These are phyloP conservation scores for Sicus ferrugineus DNA, from an alignment of 2,888 invertebrate species.

Conservation along the genomic window DNA sequence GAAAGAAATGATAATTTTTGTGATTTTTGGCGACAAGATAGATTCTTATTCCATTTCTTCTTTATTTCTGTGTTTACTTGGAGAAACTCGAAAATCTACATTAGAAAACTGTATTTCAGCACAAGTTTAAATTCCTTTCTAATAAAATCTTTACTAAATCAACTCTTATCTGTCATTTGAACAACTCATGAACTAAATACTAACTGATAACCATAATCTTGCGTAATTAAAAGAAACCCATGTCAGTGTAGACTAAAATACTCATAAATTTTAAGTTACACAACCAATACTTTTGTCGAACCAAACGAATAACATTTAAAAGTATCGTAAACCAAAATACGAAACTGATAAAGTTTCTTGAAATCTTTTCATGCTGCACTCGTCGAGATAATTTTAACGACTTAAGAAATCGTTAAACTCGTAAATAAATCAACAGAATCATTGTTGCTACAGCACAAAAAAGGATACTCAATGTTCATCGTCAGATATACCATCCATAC, in stretches of 20 bases:
- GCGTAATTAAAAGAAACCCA: not conserved
- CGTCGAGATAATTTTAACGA: constrained; percentile 23
- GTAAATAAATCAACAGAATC: constrained; percentile 24
- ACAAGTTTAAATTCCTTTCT: not conserved
- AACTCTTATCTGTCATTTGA: not conserved
- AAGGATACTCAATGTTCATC: constrained; percentile 18
- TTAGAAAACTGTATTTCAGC: too few relatives aligned
- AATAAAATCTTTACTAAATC: not conserved
- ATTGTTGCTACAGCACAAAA: not conserved
- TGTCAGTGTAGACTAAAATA: not conserved
- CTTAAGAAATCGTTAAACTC: not conserved
- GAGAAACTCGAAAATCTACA: too few relatives aligned
- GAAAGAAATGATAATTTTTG: too few relatives aligned
- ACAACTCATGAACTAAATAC: too few relatives aligned
- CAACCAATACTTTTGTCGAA: not conserved
- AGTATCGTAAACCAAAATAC: not conserved
- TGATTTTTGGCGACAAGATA: too few relatives aligned
- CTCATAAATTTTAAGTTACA: constrained; percentile 6
- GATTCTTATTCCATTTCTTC: too few relatives aligned
- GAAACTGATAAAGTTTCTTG: constrained; percentile 1
- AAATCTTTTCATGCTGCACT: constrained; percentile 9
- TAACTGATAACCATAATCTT: not conserved
- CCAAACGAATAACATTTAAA: not conserved
- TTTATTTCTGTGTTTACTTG: too few relatives aligned
- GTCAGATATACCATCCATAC: not conserved